These are phyloP conservation scores for Microtus oregoni DNA, from an alignment of 2,113 vertebrate species.

Conservation along the genomic window DNA sequence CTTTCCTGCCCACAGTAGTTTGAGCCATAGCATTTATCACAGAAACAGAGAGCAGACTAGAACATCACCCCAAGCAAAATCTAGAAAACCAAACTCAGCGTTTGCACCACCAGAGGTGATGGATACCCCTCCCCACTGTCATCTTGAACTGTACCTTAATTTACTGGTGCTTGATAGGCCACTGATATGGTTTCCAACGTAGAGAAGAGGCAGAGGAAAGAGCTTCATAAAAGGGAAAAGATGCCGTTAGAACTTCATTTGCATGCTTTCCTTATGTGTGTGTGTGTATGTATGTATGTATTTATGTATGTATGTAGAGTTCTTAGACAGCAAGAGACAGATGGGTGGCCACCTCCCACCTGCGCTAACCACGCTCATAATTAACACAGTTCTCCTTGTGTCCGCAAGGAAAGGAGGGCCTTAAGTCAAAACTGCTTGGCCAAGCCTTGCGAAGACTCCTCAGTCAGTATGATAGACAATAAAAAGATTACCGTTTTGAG, in stretches of 20 bases:
- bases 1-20: not conserved
- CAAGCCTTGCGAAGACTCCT: not conserved
- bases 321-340: not conserved
- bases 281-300: not conserved
- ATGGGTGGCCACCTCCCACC: not conserved
- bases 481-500: not conserved
- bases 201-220: constrained; percentile 90
- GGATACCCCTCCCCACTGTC: not conserved
- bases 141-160: constrained; percentile 86
- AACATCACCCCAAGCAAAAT: not conserved
- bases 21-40: not conserved
- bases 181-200: constrained; percentile 90
- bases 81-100: not conserved
- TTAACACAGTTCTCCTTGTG: not conserved
- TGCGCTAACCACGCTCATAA: not conserved
- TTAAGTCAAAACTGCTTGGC: not conserved
- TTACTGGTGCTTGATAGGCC: constrained; percentile 89
- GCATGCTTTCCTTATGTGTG: not conserved
- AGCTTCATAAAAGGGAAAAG: constrained; percentile 80
- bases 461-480: not conserved
- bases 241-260: constrained; percentile 55
- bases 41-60: not conserved
- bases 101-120: constrained; percentile 42
- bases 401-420: not conserved
- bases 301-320: not conserved